These are phyloP conservation scores for Nomada ruficornis DNA, from an alignment of 2,888 invertebrate genomes.

Conservation along the genomic window DNA sequence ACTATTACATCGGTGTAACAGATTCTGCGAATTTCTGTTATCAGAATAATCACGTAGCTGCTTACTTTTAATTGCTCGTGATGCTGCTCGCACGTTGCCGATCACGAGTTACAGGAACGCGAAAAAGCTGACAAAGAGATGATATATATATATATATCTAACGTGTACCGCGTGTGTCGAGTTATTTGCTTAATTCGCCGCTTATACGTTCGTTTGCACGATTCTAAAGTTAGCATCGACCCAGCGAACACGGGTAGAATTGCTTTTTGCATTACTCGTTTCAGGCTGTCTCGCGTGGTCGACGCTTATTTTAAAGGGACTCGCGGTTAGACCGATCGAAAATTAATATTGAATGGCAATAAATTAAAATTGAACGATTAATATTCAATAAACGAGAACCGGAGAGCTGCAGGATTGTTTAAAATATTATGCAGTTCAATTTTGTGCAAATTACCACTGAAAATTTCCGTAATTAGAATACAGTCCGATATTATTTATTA, in stretches of 20 bases:
- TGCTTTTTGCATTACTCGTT: constrained; percentile 59
- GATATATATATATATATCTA: constrained; percentile 16
- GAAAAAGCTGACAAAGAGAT: constrained; percentile 5
- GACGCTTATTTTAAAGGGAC: constrained; percentile 31
- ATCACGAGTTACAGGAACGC: not conserved
- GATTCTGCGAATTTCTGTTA: too few species aligned
- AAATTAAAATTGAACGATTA: too few species aligned
- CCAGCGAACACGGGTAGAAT: constrained; percentile 34
- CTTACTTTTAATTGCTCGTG: too few species aligned
- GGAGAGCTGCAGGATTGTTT: too few species aligned
- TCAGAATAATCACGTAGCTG: too few species aligned
- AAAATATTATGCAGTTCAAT: too few species aligned
- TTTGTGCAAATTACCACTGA: too few species aligned
- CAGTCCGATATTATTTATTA: too few species aligned
- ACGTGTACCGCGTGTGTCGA: constrained; percentile 43
- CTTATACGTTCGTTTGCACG: constrained; percentile 60
- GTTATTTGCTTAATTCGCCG: constrained; percentile 69
- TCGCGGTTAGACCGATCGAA: not conserved
- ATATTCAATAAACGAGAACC: too few species aligned
- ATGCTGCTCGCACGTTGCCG: not conserved
- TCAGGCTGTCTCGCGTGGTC: constrained; percentile 47
- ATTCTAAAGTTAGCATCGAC: constrained; percentile 69
- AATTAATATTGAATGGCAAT: too few species aligned
- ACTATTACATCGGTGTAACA: too few species aligned
- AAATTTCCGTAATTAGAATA: too few species aligned